Percentiles rank a stretch among this genome's conserved stretches.
Evolutionary conservation across 2,113 vertebrate species (phyloP).

Genomic region (Alectura lathami): DNA sequence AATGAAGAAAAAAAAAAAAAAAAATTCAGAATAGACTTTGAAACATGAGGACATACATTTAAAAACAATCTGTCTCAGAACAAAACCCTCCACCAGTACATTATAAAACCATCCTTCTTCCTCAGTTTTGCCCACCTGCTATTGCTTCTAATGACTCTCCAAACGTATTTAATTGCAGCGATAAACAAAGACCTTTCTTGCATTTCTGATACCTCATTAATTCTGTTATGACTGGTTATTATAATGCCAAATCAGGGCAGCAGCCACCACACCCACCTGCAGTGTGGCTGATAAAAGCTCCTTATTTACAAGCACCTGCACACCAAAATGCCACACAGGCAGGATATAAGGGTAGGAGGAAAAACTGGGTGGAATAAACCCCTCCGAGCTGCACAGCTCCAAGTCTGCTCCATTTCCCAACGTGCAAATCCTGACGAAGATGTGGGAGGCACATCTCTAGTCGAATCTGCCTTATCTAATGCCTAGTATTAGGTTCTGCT

Average conservation of each 20-base stretch:
- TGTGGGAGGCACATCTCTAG: constrained; percentile 54
- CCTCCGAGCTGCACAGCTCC: not conserved
- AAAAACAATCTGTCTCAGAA: not conserved
- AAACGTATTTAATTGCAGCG: constrained; percentile 18
- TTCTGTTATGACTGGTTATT: constrained; percentile 21
- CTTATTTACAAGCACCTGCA: not conserved
- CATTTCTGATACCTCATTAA: constrained; percentile 38
- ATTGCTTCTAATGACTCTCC: constrained; percentile 3
- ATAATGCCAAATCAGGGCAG: constrained; percentile 1
- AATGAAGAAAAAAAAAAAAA: not conserved
- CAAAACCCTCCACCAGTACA: not conserved
- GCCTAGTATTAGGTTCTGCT: constrained; percentile 62
- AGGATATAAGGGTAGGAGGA: not conserved
- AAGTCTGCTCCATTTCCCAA: constrained; percentile 35
- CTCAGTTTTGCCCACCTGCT: not conserved
- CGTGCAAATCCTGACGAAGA: not conserved
- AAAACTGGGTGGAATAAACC: not conserved
- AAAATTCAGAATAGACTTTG: not conserved
- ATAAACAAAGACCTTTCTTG: constrained; percentile 34
- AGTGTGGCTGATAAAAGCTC: not conserved
- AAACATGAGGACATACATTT: not conserved
- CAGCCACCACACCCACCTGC: not conserved
- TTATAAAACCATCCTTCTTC: constrained; percentile 13
- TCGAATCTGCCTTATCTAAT: constrained; percentile 42
- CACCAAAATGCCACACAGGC: not conserved